Evolutionary conservation across 1,140 invertebrate genomes (phyloP).

Genomic region (Colletes gigas): DNA sequence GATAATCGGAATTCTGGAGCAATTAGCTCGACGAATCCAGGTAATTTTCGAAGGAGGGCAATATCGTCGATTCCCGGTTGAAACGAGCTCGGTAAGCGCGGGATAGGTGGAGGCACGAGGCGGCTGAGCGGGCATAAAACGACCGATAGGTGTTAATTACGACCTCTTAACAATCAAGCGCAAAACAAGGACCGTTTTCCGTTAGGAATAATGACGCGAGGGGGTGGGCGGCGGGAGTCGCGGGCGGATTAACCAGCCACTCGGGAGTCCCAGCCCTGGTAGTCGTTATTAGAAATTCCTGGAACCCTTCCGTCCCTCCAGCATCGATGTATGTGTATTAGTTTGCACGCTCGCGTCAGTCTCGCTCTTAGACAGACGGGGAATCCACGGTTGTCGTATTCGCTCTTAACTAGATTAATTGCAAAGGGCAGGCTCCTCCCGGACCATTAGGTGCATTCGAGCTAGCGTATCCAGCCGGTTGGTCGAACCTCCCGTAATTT

Average conservation of each 20-base stretch:
- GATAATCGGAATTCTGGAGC: too few relatives aligned
- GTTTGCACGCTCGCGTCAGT: not conserved
- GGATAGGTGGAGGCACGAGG: not conserved
- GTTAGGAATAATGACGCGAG: constrained; percentile 13
- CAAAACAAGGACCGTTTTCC: constrained; percentile 26
- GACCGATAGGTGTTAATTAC: constrained; percentile 30
- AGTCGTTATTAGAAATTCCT: constrained; percentile 40
- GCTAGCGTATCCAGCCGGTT: constrained; percentile 10
- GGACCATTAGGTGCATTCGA: constrained; percentile 3
- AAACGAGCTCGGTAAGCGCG: too few relatives aligned
- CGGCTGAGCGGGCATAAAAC: not conserved
- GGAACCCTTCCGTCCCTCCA: not conserved
- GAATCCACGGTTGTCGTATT: not conserved
- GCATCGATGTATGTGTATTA: not conserved
- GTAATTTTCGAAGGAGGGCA: not conserved
- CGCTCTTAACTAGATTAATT: constrained; percentile 22
- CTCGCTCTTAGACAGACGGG: not conserved
- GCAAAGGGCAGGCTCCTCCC: not conserved
- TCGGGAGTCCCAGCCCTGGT: not conserved
- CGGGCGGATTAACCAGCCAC: constrained; percentile 2
- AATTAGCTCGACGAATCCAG: too few relatives aligned
- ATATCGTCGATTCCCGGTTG: too few relatives aligned
- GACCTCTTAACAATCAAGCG: constrained; percentile 2
- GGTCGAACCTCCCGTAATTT: constrained; percentile 43
- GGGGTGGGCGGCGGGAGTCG: not conserved